These are phyloP conservation scores for Brachionus calyciflorus DNA, from an alignment of 1,140 invertebrate genomes.

Conservation along the genomic window DNA sequence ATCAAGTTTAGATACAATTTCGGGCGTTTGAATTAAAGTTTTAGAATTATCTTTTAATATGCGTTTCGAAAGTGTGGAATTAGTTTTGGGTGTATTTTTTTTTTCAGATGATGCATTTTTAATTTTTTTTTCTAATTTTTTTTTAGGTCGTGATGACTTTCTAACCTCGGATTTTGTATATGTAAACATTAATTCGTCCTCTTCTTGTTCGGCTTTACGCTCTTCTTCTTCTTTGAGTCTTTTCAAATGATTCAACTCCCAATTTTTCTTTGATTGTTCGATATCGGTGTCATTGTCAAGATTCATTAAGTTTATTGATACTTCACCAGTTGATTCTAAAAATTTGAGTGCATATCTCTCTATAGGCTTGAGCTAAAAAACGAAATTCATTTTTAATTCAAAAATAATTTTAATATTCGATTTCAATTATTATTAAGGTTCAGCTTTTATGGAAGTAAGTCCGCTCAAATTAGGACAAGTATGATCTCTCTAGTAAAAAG, in stretches of 20 bases:
- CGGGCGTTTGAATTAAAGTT: no score
- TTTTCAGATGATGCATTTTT: slow-evolving; percentile 7
- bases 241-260: slow-evolving; percentile 80
- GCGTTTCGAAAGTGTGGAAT: background rate
- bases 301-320: slow-evolving; percentile 53
- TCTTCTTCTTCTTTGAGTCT: slow-evolving; percentile 64
- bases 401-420: no score
- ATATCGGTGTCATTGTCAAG: slow-evolving; percentile 69
- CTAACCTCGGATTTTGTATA: slow-evolving; percentile 50
- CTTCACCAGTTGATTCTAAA: slow-evolving; percentile 74
- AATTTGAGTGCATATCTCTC: slow-evolving; percentile 89
- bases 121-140: background rate
- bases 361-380: slow-evolving; percentile 77
- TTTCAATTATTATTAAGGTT: no score
- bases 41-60: no score
- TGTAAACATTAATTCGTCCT: slow-evolving; percentile 67
- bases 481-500: no score
- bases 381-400: slow-evolving; percentile 8
- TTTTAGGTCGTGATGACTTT: slow-evolving; percentile 2
- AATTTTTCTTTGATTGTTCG: slow-evolving; percentile 73
- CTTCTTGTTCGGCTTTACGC: slow-evolving; percentile 64
- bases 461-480: no score
- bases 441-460: no score
- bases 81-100: background rate
- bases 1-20: no score